These are phyloP conservation scores for Holothuria leucospilota DNA, from an alignment of 53 echinoderm and acorn worm species.

Conservation along the genomic window DNA sequence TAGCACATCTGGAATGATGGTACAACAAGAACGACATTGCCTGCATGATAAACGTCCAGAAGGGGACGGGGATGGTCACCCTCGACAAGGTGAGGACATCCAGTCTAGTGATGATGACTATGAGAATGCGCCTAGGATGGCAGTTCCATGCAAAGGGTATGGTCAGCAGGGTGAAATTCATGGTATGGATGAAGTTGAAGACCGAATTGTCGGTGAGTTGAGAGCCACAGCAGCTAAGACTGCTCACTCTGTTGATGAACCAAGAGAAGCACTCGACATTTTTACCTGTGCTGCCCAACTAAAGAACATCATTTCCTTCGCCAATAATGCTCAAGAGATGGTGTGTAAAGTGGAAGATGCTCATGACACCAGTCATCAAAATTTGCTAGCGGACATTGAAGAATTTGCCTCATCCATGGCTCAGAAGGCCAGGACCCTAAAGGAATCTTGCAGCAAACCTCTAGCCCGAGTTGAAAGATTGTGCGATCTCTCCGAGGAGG, in stretches of 20 bases:
- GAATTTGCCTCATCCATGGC: not conserved
- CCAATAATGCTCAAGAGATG: no score
- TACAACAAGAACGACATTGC: not conserved
- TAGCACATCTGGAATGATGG: slow-evolving; percentile 20
- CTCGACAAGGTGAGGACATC: slow-evolving; percentile 13
- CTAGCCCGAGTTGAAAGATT: not conserved
- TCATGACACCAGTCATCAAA: slow-evolving; percentile 2
- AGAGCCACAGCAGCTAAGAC: not conserved
- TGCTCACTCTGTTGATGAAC: not conserved
- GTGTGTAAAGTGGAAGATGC: no score
- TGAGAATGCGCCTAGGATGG: no score
- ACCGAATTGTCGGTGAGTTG: slow-evolving; percentile 13
- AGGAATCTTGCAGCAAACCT: slow-evolving; percentile 17
- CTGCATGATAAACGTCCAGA: slow-evolving; percentile 18
- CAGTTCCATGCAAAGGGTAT: slow-evolving; percentile 16
- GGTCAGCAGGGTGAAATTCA: slow-evolving; percentile 1
- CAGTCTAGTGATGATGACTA: slow-evolving; percentile 10
- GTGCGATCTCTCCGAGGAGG: not conserved
- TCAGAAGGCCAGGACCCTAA: slow-evolving; percentile 15
- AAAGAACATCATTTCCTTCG: slow-evolving; percentile 7
- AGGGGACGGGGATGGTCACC: slow-evolving; percentile 1
- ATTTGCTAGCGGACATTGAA: not conserved
- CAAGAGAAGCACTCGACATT: not conserved
- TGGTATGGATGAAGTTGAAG: slow-evolving; percentile 9
- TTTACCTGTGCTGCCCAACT: slow-evolving; percentile 3